A percentile compares a stretch with the other conserved stretches of the same genome.
Evolutionary conservation across 2,888 invertebrate genomes (phyloP).

Genomic region (Drosophila kokeensis): DNA sequence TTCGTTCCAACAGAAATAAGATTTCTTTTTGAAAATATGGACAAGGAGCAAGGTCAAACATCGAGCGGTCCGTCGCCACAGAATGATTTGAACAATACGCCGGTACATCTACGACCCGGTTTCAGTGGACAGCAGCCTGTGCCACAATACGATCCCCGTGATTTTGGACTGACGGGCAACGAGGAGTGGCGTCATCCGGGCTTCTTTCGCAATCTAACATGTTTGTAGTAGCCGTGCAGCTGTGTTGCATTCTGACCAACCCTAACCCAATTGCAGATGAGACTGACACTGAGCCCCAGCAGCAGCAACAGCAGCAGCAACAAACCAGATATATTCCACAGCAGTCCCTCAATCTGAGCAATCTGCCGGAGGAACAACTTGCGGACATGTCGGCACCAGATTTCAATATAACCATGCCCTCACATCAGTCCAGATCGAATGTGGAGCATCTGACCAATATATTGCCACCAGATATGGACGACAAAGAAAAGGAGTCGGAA

Average conservation of each 20-base stretch:
- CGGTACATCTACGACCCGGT: constrained; percentile 48
- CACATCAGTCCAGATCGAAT: constrained; percentile 1
- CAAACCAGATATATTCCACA: neutral
- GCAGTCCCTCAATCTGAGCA: constrained; percentile 32
- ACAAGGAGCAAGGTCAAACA: constrained; percentile 2
- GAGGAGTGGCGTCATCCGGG: constrained; percentile 61
- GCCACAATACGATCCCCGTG: constrained; percentile 48
- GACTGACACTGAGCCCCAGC: constrained; percentile 27
- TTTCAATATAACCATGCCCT: constrained; percentile 16
- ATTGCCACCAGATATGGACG: constrained; percentile 6
- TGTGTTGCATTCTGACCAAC: neutral
- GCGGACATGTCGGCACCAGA: constrained; percentile 44
- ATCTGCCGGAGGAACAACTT: constrained; percentile 46
- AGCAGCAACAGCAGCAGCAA: constrained; percentile 12
- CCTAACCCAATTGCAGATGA: constrained; percentile 36
- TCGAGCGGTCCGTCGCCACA: constrained; percentile 4
- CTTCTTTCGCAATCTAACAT: constrained; percentile 49
- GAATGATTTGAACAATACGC: constrained; percentile 46
- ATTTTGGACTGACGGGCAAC: constrained; percentile 42
- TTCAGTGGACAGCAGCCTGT: constrained; percentile 36
- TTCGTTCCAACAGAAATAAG: constrained; percentile 22
- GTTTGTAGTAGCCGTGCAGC: constrained; percentile 35
- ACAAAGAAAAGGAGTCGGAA: neutral
- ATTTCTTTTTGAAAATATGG: neutral
- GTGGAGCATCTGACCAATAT: constrained; percentile 20